phyloP scores from a whole-genome alignment of 1,140 invertebrate genomes.

The Apocrypta bakeri region DNA sequence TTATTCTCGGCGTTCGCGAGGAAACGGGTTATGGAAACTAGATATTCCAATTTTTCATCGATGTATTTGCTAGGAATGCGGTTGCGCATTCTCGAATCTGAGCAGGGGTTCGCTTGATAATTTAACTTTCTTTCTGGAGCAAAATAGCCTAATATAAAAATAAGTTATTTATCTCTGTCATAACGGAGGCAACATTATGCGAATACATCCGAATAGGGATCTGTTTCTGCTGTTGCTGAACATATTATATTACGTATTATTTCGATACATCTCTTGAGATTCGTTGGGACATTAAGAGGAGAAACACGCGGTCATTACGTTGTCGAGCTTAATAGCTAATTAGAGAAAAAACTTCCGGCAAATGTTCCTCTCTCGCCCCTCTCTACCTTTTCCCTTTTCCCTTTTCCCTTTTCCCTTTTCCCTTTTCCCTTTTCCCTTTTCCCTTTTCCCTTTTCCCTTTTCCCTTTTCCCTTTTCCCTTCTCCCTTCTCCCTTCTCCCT shows the following conservation, averaged over 20 bases:
- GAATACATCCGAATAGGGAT: too few species aligned
- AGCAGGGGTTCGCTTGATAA: too few species aligned
- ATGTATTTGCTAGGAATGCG: background rate
- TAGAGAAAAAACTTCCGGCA: conserved; percentile 55
- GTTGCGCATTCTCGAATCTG: background rate
- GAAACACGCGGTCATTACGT: conserved; percentile 27
- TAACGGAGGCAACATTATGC: too few species aligned
- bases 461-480: background rate
- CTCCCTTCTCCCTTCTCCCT: background rate
- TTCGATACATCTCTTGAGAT: conserved; percentile 5
- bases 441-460: background rate
- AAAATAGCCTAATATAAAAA: too few species aligned
- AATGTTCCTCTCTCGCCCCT: conserved; percentile 23
- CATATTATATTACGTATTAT: too few species aligned
- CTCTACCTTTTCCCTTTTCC: background rate
- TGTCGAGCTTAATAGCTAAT: conserved; percentile 57
- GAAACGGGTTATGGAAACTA: too few species aligned
- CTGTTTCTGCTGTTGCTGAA: too few species aligned
- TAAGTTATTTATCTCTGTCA: too few species aligned
- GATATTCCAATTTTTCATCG: background rate
- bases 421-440: background rate
- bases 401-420: background rate
- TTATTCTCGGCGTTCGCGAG: background rate
- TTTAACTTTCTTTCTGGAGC: too few species aligned
- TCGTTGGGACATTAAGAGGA: background rate